These are phyloP conservation scores for Kradibia gibbosae DNA, from an alignment of 1,140 invertebrate genomes.

Conservation along the genomic window DNA sequence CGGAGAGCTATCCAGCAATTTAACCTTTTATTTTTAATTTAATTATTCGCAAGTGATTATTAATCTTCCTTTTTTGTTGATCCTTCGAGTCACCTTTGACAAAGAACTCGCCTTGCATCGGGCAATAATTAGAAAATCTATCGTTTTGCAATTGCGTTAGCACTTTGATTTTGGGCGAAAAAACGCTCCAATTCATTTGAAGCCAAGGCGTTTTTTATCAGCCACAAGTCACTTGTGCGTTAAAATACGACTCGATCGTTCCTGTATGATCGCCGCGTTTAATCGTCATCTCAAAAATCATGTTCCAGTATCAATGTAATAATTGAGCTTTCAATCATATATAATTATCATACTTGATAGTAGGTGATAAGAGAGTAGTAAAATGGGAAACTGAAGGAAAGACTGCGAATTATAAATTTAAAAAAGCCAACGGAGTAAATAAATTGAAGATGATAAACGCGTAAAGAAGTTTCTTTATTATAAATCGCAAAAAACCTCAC, in stretches of 20 bases:
- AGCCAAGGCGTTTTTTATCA: conserved; percentile 14
- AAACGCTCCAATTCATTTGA: conserved; percentile 19
- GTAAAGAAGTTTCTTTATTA: conserved; percentile 36
- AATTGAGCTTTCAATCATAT: not conserved
- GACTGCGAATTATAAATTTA: not conserved
- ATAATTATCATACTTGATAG: conserved; percentile 14
- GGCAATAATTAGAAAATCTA: conserved; percentile 29
- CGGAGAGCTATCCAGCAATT: not conserved
- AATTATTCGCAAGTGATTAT: conserved; percentile 3
- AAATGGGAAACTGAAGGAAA: not conserved
- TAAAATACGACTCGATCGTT: conserved; percentile 27
- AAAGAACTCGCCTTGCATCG: conserved; percentile 14
- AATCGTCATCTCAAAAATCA: conserved; percentile 9
- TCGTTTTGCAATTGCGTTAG: conserved; percentile 15
- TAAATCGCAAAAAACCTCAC: conserved; percentile 28
- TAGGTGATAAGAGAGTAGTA: not conserved
- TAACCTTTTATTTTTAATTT: conserved; percentile 4
- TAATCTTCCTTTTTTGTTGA: conserved; percentile 23
- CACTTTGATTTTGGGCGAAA: conserved; percentile 6
- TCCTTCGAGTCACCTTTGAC: not conserved
- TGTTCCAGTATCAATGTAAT: not conserved
- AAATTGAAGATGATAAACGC: conserved; percentile 40
- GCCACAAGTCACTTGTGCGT: conserved; percentile 38
- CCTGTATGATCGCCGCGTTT: conserved; percentile 19
- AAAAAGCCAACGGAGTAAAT: conserved; percentile 31